These are phyloP conservation scores for Argya squamiceps DNA, from an alignment of 2,797 vertebrate genomes.

Conservation along the genomic window DNA sequence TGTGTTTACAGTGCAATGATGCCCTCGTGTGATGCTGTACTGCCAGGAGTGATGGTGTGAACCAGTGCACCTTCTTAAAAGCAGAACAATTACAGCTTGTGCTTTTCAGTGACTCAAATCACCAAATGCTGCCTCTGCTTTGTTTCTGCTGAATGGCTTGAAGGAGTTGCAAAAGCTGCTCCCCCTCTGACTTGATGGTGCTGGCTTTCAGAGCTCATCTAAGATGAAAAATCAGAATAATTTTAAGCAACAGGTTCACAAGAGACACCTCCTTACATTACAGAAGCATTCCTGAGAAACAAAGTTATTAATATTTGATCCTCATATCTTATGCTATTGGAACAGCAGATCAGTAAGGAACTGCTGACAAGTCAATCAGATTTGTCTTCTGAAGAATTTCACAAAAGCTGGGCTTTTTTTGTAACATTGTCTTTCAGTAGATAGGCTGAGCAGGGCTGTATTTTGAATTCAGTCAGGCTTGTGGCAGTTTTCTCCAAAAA, in stretches of 20 bases:
- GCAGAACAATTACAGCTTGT: neutral
- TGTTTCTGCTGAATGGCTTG: neutral
- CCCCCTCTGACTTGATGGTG: neutral
- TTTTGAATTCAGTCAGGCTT: neutral
- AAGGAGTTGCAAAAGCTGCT: neutral
- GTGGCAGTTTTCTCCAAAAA: neutral
- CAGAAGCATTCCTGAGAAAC: neutral
- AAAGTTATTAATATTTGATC: neutral
- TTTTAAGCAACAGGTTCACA: neutral
- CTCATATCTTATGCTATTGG: neutral
- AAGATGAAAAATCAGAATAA: neutral
- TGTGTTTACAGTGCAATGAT: neutral
- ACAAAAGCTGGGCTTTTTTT: neutral
- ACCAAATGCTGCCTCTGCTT: neutral
- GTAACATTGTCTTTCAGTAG: neutral
- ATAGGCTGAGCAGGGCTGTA: neutral
- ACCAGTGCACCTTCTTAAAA: neutral
- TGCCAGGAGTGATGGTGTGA: neutral
- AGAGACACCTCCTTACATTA: neutral
- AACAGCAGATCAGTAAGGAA: neutral
- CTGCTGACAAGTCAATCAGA: neutral
- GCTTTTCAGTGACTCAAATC: neutral
- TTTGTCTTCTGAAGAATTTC: neutral
- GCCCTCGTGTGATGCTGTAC: constrained; percentile 15
- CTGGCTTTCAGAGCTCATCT: neutral